Percentiles rank a stretch among this genome's conserved stretches.
phyloP scores from a whole-genome alignment of 2,888 invertebrate genomes.

The Trissonchulus sp. region DNA sequence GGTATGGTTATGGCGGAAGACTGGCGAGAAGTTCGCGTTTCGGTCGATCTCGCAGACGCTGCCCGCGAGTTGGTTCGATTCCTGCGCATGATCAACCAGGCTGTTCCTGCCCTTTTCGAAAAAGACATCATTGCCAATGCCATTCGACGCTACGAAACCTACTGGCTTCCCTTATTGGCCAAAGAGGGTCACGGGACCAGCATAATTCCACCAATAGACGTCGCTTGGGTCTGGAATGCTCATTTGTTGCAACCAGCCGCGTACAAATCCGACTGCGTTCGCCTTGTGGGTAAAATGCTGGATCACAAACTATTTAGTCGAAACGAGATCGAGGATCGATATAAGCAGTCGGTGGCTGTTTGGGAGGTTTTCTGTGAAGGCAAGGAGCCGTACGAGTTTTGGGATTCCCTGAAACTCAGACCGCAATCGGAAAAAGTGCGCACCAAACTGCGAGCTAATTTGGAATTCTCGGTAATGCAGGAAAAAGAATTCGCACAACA shows the following conservation, averaged over 20 bases:
- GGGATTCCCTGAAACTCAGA: slow-evolving; percentile 14
- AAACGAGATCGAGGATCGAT: slow-evolving; percentile 7
- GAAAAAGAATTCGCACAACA: neutral
- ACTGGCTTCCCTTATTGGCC: slow-evolving; percentile 55
- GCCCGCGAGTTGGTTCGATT: slow-evolving; percentile 35
- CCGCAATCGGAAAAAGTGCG: neutral
- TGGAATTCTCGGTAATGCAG: neutral
- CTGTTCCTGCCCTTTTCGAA: slow-evolving; percentile 48
- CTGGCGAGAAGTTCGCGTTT: neutral
- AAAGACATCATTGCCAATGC: slow-evolving; percentile 53
- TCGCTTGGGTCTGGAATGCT: slow-evolving; percentile 58
- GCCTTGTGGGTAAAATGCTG: neutral
- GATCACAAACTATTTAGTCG: neutral
- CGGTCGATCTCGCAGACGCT: neutral
- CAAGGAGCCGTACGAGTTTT: slow-evolving; percentile 25
- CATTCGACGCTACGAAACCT: slow-evolving; percentile 55
- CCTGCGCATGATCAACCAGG: slow-evolving; percentile 50
- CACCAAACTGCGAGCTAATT: neutral
- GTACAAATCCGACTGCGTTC: slow-evolving; percentile 22
- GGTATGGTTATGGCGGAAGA: neutral
- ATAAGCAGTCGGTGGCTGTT: neutral
- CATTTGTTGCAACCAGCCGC: slow-evolving; percentile 46
- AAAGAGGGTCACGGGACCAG: neutral
- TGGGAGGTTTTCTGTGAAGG: slow-evolving; percentile 14
- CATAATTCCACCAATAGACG: slow-evolving; percentile 56